Evolutionary conservation across 2,797 vertebrate genomes (phyloP), one percentile per base, ranked within the genome.

Genomic region (Tiaroga cobitis): DNA sequence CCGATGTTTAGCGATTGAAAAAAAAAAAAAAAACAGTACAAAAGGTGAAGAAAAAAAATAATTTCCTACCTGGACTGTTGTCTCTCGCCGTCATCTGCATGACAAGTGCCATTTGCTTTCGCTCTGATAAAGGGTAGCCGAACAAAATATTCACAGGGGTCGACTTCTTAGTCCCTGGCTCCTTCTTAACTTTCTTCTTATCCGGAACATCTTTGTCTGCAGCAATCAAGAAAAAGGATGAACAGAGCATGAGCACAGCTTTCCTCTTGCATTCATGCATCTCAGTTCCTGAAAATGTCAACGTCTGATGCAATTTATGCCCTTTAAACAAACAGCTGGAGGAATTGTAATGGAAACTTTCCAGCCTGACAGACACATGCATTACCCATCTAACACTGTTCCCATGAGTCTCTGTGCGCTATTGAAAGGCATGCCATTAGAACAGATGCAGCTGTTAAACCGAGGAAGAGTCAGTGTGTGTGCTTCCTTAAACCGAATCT

Each of bases 1-100:
- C 8, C 3, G 3, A 68, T 4, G 8, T 32, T 68, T 21, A 37
- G 32, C 16, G 8, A 26, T 4, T 3, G 5, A 37, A 37, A 6
- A 37, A 37, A 37, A 34, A 34, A 24, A n/a, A 21, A n/a, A 18
- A 32, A 67, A 56, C 6, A 24, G 16, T 11, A 29, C 39, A 63
- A 34, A 73, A 59, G 68, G 8, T 70, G n/a, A 26, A 29, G 2
- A 49, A 49, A 29, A 29, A 43, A 46, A 4, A 56, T 77, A 0
- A 7, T n/a, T 68, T 92, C 91, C 67, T 92, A 99, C 98, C 98
- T 99, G 98, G 98, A 93, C 98, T 99, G 95, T 99, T 97, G 93
- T 97, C 96, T 93, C 96, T 96, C 86, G 98, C 98, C 21, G 98
- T 99, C 98, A 99, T 99, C 95, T 99, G 98, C 98, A 99, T 99